These are phyloP conservation scores for Merops nubicus DNA, from an alignment of 2,113 vertebrate species.

Conservation along the genomic window DNA sequence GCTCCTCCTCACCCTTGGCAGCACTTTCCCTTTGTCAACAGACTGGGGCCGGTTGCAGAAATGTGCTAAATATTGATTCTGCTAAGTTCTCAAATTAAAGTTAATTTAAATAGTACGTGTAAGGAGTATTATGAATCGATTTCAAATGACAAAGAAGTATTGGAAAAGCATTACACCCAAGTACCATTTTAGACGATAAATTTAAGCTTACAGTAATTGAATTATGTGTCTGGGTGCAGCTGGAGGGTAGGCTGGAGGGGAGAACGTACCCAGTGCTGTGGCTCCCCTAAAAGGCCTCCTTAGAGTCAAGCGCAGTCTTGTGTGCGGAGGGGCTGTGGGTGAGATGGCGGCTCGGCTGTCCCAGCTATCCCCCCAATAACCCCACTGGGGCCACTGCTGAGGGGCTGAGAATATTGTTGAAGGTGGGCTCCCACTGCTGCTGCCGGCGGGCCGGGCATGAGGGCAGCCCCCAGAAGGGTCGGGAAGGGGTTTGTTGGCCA, in stretches of 20 bases:
- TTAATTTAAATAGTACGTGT: neutral
- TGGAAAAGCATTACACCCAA: slow-evolving; percentile 20
- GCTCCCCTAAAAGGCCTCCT: rapidly evolving
- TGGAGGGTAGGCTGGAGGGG: no score
- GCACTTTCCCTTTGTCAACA: rapidly evolving
- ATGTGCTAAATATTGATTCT: neutral
- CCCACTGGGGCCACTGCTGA: rapidly evolving
- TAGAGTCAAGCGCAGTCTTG: rapidly evolving
- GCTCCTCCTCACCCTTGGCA: rapidly evolving
- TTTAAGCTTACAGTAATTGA: neutral
- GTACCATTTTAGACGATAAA: neutral
- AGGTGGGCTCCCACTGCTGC: no score
- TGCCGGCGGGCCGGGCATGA: no score
- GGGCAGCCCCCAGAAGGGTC: neutral
- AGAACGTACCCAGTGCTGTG: rapidly evolving
- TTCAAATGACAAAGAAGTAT: neutral
- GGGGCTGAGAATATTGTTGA: rapidly evolving
- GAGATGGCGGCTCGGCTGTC: rapidly evolving
- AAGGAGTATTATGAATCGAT: slow-evolving; percentile 28
- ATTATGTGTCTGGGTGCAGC: neutral
- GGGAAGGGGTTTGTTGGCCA: rapidly evolving
- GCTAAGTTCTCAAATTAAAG: neutral
- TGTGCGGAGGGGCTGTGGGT: rapidly evolving
- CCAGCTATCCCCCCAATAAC: no score
- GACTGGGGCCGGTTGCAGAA: neutral